phyloP scores from a whole-genome alignment of 2,888 invertebrate species.

The Lepidochrysops patricia region DNA sequence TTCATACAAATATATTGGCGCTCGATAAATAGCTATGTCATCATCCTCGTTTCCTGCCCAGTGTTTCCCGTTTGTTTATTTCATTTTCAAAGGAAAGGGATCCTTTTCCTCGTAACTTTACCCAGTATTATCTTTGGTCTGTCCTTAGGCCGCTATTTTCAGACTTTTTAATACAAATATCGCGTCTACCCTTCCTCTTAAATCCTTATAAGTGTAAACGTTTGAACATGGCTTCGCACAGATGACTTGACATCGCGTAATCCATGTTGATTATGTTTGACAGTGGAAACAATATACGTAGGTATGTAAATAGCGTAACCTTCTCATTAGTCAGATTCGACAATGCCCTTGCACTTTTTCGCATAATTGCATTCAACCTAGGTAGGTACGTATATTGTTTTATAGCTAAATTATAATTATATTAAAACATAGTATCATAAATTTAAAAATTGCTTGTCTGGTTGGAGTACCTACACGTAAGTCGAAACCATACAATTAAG shows the following conservation, averaged over 20 bases:
- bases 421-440: too few relatives aligned
- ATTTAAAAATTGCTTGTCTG: too few relatives aligned
- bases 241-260: constrained; percentile 9
- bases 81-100: too few relatives aligned
- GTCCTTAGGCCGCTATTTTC: background rate
- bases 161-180: background rate
- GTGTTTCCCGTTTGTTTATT: background rate
- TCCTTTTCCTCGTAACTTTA: background rate
- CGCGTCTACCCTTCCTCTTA: constrained; percentile 6
- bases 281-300: constrained; percentile 1
- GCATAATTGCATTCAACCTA: too few relatives aligned
- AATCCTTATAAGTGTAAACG: constrained; percentile 9
- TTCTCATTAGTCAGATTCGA: background rate
- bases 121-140: background rate
- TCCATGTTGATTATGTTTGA: constrained; percentile 9
- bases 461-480: too few relatives aligned
- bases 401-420: too few relatives aligned
- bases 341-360: background rate
- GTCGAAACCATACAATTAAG: too few relatives aligned
- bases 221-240: constrained; percentile 6
- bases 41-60: background rate
- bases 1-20: background rate
- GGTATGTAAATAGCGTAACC: background rate
- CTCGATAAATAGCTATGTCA: background rate
- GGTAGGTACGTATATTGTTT: too few relatives aligned